These are phyloP conservation scores for Ictalurus furcatus DNA, from an alignment of 2,113 vertebrate species.

Conservation along the genomic window DNA sequence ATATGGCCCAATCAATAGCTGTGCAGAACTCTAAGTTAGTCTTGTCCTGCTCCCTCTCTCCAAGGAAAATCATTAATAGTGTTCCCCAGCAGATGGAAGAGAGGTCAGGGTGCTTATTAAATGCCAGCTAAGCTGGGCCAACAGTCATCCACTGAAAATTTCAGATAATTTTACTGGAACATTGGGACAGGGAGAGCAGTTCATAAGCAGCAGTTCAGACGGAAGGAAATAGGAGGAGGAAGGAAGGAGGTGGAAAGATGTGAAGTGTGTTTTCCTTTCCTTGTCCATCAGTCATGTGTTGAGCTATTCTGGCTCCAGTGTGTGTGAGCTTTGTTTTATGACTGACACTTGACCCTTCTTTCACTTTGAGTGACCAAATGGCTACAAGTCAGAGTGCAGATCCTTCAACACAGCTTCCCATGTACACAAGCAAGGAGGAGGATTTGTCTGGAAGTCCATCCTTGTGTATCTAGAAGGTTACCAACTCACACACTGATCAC, in stretches of 20 bases:
- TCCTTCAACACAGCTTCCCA: conserved; percentile 9
- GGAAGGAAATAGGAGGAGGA: background rate
- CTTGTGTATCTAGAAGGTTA: background rate
- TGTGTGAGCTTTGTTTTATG: background rate
- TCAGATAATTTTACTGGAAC: conserved; percentile 15
- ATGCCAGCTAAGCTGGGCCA: conserved; percentile 28
- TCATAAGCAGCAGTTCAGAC: background rate
- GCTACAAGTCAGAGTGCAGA: background rate
- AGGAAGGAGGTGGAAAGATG: background rate
- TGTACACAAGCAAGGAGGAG: background rate
- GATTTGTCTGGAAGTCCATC: background rate
- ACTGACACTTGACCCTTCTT: background rate
- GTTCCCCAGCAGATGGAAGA: conserved; percentile 32
- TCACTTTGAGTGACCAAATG: conserved; percentile 8
- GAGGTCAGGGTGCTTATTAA: conserved; percentile 47
- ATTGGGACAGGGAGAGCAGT: conserved; percentile 1
- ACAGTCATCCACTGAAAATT: conserved; percentile 16
- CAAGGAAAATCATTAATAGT: conserved; percentile 46
- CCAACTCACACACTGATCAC: background rate
- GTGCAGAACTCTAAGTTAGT: conserved; percentile 10
- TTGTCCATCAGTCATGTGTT: background rate
- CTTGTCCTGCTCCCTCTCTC: conserved; percentile 28
- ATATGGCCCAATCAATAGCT: conserved; percentile 44
- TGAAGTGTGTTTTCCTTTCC: background rate
- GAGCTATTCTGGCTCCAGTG: background rate